Conservation (phyloP, 92 coral and sea anemone genomes). For the Paramuricea clavata region DNA sequence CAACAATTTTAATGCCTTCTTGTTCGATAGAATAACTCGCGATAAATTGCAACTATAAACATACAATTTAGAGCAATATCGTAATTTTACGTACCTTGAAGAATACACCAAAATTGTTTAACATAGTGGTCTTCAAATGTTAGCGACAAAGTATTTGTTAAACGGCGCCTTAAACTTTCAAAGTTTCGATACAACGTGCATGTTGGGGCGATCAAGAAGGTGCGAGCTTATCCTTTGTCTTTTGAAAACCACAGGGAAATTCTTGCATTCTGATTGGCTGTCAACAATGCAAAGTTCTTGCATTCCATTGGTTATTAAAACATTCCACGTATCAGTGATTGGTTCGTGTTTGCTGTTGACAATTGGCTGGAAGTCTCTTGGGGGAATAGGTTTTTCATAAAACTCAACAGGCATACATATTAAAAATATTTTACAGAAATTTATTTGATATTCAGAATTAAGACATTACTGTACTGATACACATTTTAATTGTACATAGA, state of each 20-base stretch:
- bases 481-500: no score
- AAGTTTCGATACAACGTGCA: no score
- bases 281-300: not conserved
- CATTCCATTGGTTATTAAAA: not conserved
- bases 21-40: not conserved
- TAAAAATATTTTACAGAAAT: no score
- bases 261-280: conserved; percentile 4
- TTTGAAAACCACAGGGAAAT: not conserved
- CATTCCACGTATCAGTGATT: not conserved
- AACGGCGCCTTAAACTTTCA: no score
- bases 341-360: not conserved
- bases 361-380: not conserved
- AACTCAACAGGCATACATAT: no score
- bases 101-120: not conserved
- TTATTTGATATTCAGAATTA: no score
- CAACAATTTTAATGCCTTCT: not conserved
- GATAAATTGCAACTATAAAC: not conserved
- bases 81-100: not conserved
- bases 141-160: not conserved
- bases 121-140: not conserved
- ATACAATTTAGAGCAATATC: not conserved
- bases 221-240: no score
- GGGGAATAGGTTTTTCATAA: no score
- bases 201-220: no score
- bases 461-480: no score